Percentiles rank a stretch among this genome's conserved stretches.
phyloP scores from a whole-genome alignment of 2,113 vertebrate genomes.

The Felis chaus region DNA sequence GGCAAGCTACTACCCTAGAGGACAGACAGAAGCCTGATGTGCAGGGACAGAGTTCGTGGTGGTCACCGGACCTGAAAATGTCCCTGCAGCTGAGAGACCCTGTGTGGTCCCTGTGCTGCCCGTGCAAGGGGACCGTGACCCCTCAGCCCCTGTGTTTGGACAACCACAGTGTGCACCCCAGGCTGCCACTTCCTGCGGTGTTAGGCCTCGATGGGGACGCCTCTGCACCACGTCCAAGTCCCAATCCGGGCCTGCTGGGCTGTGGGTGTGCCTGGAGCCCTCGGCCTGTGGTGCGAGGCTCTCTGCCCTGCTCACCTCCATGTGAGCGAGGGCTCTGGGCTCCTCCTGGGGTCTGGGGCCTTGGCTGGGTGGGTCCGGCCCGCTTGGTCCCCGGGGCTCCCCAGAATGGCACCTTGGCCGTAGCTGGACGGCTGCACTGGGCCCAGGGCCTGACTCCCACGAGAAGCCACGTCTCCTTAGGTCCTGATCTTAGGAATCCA shows the following conservation, averaged over 20 bases:
- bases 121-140: no score
- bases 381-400: not conserved
- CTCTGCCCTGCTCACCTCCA: not conserved
- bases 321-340: not conserved
- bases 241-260: not conserved
- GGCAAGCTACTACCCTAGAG: not conserved
- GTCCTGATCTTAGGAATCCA: not conserved
- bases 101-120: no score
- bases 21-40: not conserved
- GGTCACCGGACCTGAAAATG: no score
- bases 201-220: no score
- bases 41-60: not conserved
- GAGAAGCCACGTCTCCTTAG: not conserved
- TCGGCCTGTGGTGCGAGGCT: not conserved
- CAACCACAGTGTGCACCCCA: no score
- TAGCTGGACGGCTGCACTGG: not conserved
- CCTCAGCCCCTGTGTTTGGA: no score
- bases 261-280: no score
- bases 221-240: not conserved
- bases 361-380: accelerated
- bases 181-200: no score
- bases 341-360: no score
- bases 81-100: not conserved
- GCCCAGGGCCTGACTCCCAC: not conserved
- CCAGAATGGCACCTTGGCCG: not conserved